Percentiles rank a stretch among this genome's conserved stretches.
These are phyloP conservation scores for Enteromius treurensis DNA, from an alignment of 2,797 vertebrate genomes.

Conservation along the genomic window DNA sequence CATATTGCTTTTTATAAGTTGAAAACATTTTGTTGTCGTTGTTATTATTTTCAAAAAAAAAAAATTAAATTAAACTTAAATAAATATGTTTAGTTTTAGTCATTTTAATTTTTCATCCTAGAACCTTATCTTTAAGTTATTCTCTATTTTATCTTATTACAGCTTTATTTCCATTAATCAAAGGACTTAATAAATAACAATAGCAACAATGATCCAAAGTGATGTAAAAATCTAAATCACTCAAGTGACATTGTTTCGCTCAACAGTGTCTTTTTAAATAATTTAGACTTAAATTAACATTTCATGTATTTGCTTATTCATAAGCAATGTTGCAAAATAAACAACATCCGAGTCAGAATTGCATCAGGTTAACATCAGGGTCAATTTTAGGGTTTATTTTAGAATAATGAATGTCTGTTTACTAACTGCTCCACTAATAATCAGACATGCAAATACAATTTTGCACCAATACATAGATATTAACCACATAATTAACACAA, in stretches of 20 bases:
- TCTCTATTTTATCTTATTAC: not conserved
- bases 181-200: not conserved
- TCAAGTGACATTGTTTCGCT: not conserved
- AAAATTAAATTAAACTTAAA: not conserved
- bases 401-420: not conserved
- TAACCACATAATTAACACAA: not conserved
- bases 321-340: not conserved
- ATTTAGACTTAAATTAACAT: not conserved
- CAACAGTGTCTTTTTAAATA: not conserved
- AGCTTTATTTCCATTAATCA: not conserved
- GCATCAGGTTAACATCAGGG: not conserved
- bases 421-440: not conserved
- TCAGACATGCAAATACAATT: conserved; percentile 8
- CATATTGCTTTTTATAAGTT: not conserved
- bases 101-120: not conserved
- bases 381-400: not conserved
- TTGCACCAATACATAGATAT: not conserved
- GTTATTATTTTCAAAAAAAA: not conserved
- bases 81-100: not conserved
- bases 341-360: not conserved
- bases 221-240: not conserved
- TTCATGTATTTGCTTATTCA: not conserved
- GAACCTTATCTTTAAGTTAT: not conserved
- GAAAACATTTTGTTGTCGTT: not conserved
- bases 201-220: not conserved